Base-by-base conservation (phyloP, 1,140 invertebrate genomes). In the Paraescarpia echinospica region DNA sequence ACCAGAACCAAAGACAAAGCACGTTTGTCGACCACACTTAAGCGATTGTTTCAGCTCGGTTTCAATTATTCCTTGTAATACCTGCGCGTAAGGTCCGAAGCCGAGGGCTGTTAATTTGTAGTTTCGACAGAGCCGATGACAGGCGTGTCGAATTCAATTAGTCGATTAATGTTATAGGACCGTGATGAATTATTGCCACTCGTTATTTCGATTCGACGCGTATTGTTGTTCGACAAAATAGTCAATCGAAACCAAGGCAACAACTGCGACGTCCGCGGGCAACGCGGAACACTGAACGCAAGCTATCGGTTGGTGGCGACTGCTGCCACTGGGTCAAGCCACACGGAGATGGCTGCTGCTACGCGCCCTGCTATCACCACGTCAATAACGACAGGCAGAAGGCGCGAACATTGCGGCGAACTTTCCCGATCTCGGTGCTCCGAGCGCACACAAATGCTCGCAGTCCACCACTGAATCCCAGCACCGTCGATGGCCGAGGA, bases 401-500 rank as follows among this genome's bases (percentile, higher is more conserved):
- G 59, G 59, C 27, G 59, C 59, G 59, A 27, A 77, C 59, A 4
- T 31, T 77, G 59, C 27, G 22, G 59, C 27, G 59, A 77, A 31
- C 8, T 77, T 27, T 77, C 27, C 18, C 59, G 59, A 31, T 77
- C 59, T 77, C 27, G 59, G 59, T 77, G 59, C 59, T 14, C 41
- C 41, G 41, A 41, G 41, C 41, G 41, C 12, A 41, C 18, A 18
- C 18, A 77, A 77, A 77, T 77, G 59, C 59, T 77, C 59, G 59
- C 59, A 27, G 59, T 77, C 59, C 59, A 27, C 59, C 59, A 77
- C 59, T 77, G 27, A 77, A 77, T 77, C 27, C 59, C 59, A 77
- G 59, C 89, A 90, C n/a, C 27, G 34, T 34, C 33, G 34, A 91
- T 91, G 91, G 91, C 91, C 48, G 91, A 91, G 91, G 91, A 91